These are phyloP conservation scores for Acronicta aceris DNA, from an alignment of 2,888 invertebrate species.

Conservation along the genomic window DNA sequence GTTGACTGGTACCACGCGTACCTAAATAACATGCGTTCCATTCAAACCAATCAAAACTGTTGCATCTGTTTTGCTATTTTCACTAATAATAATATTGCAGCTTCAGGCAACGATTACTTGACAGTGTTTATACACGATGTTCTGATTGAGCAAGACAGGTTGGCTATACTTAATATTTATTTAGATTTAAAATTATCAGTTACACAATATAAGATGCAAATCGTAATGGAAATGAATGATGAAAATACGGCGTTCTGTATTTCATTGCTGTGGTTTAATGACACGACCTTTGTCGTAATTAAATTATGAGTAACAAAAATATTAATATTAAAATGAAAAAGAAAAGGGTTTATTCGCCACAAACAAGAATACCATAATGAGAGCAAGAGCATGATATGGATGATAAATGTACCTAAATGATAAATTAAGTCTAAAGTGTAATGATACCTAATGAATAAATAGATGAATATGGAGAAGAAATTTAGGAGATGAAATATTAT, in stretches of 20 bases:
- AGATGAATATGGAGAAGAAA: too few relatives aligned
- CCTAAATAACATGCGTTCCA: slow-evolving; percentile 44
- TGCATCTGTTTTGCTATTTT: slow-evolving; percentile 48
- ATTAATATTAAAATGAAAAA: too few relatives aligned
- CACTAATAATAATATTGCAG: slow-evolving; percentile 42
- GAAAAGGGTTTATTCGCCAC: too few relatives aligned
- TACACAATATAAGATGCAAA: slow-evolving; percentile 35
- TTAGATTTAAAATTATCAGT: slow-evolving; percentile 15
- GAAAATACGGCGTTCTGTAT: background rate
- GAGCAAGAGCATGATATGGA: too few relatives aligned
- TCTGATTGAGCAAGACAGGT: slow-evolving; percentile 41
- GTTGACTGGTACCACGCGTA: slow-evolving; percentile 58
- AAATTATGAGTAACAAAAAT: too few relatives aligned
- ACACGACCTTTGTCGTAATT: too few relatives aligned
- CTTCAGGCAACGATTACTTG: slow-evolving; percentile 16
- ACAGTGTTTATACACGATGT: slow-evolving; percentile 31
- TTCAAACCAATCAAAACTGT: slow-evolving; percentile 38
- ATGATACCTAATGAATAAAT: too few relatives aligned
- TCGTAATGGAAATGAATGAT: slow-evolving; percentile 18
- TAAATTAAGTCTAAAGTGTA: too few relatives aligned
- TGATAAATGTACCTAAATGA: too few relatives aligned
- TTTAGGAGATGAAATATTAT: too few relatives aligned
- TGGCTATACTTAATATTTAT: slow-evolving; percentile 12
- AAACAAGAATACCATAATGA: too few relatives aligned
- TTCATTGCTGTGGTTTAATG: background rate